Base-by-base conservation (phyloP, 2,888 invertebrate genomes). In the Tetheella fluctuosa region DNA sequence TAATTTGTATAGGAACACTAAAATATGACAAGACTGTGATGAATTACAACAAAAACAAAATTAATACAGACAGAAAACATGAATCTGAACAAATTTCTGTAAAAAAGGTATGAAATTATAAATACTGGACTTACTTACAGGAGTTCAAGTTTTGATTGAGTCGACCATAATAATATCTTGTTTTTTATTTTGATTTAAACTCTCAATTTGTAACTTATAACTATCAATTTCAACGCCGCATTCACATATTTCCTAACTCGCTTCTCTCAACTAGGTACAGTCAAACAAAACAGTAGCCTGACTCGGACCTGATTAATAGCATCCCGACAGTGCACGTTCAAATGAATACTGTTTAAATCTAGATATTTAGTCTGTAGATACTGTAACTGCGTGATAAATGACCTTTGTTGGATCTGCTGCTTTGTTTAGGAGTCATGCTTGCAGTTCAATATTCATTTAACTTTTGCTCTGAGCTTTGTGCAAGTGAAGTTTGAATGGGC, bases 261-360 rank as follows among this genome's bases (percentile, higher is more conserved):
- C 10, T 5, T 12, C 13, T 23, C 55, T 23, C 60, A 65, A 58
- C 63, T 73, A 79, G 70, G 77, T 80, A 71, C 77, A 80, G 77
- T 80, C 83, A 86, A 85, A 87, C 85, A 88, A 85, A 88, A 82
- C 85, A 82, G 84, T 69, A 80, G 79, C 78, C 79, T 75, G 84
- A 79, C 84, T 85, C 72, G 70, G 70, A 77, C 74, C 90, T 90
- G 90, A 90, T 90, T 90, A 90, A 91, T 89, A 85, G 89, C 84
- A 80, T 77, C 81, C 81, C 84, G 75, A 80, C 80, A 73, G 74
- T 75, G 82, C 82, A 83, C 83, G 83, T 79, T 76, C 86, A 80
- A 88, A 87, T 86, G 87, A 88, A 88, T 88, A 83, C 86, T 79
- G 83, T 81, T 83, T 79, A 82, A 76, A 82, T 81, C 81, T 79